These are phyloP conservation scores for Percopsis transmontana DNA, from an alignment of 2,113 vertebrate genomes.

Conservation along the genomic window DNA sequence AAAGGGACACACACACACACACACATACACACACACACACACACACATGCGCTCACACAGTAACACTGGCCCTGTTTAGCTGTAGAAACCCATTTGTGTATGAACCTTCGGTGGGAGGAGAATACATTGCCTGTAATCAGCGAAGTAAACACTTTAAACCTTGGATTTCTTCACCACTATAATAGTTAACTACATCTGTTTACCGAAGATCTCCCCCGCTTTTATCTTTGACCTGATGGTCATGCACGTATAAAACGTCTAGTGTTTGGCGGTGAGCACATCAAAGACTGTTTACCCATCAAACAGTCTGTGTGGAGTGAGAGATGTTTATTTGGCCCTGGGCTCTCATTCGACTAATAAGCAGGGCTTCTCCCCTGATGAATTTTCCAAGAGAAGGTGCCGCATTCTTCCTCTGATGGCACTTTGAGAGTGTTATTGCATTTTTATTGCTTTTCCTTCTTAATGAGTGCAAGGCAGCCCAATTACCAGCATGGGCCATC, in stretches of 20 bases:
- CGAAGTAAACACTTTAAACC: slow-evolving; percentile 40
- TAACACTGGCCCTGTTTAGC: background rate
- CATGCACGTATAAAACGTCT: slow-evolving; percentile 49
- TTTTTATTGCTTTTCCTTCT: slow-evolving; percentile 62
- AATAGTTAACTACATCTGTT: slow-evolving; percentile 57
- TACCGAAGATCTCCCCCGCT: slow-evolving; percentile 30
- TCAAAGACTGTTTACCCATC: slow-evolving; percentile 69
- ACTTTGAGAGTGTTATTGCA: slow-evolving; percentile 61
- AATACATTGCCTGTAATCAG: slow-evolving; percentile 38
- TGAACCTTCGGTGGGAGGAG: slow-evolving; percentile 27
- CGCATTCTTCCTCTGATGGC: slow-evolving; percentile 60
- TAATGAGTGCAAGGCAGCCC: slow-evolving; percentile 67
- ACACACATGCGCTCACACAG: background rate
- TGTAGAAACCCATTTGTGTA: slow-evolving; percentile 18
- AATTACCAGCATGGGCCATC: slow-evolving; percentile 64
- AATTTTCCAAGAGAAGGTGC: slow-evolving; percentile 64
- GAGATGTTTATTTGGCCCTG: slow-evolving; percentile 63
- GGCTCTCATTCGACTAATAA: slow-evolving; percentile 63
- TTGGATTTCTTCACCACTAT: slow-evolving; percentile 47
- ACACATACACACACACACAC: background rate
- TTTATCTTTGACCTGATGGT: slow-evolving; percentile 41
- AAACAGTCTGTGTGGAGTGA: slow-evolving; percentile 53
- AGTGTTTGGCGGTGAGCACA: slow-evolving; percentile 41
- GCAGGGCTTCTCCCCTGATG: slow-evolving; percentile 59
- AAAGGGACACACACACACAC: background rate